Evolutionary conservation across 2,113 vertebrate genomes (phyloP).

Genomic region (Bos indicus): DNA sequence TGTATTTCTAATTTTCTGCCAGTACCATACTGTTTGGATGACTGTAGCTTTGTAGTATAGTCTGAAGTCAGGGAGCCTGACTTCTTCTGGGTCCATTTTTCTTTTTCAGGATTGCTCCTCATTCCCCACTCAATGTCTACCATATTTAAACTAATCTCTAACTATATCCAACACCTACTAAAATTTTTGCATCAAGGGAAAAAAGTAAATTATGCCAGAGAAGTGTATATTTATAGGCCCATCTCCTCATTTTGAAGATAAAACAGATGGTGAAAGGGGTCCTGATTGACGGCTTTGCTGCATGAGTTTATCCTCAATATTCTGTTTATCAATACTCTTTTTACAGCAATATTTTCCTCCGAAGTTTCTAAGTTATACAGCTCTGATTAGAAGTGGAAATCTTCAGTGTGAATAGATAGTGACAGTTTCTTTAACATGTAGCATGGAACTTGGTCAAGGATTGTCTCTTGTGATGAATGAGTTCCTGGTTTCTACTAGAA

Average conservation of each 20-base stretch:
- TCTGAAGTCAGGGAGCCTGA: too few species aligned
- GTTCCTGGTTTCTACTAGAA: constrained; percentile 61
- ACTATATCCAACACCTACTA: neutral
- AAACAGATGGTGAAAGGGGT: neutral
- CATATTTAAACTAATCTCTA: neutral
- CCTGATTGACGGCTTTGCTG: neutral
- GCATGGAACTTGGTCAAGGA: constrained; percentile 20
- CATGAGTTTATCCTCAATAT: neutral
- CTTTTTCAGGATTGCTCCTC: neutral
- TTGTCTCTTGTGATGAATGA: constrained; percentile 66
- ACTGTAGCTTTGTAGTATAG: too few species aligned
- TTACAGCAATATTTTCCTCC: neutral
- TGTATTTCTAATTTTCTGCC: too few species aligned
- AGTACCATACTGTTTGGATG: too few species aligned
- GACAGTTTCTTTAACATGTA: constrained; percentile 61
- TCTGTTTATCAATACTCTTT: neutral
- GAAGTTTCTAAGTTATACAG: neutral
- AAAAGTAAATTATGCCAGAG: neutral
- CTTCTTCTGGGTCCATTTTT: too few species aligned
- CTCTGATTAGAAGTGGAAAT: neutral
- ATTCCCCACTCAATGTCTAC: neutral
- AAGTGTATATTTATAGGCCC: neutral
- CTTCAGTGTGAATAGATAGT: neutral
- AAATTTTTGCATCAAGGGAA: neutral
- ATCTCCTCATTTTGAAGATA: neutral